Percentiles rank a stretch among this genome's conserved stretches.
These are phyloP conservation scores for Leucoma salicis DNA, from an alignment of 2,888 invertebrate species.

Conservation along the genomic window DNA sequence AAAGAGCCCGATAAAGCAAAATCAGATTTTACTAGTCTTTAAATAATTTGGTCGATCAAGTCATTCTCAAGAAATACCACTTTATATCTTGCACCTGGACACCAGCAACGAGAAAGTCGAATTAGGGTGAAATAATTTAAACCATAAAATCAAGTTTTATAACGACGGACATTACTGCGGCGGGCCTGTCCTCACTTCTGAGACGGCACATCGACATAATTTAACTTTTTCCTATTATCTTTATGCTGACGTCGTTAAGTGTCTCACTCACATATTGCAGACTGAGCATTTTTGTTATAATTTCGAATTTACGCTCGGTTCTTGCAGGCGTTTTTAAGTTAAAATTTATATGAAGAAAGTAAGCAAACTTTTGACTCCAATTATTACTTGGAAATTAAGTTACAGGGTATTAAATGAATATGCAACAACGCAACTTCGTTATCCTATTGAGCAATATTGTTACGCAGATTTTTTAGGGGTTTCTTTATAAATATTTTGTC, in stretches of 20 bases:
- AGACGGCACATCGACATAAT: conserved; percentile 76
- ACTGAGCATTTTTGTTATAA: conserved; percentile 57
- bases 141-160: conserved; percentile 79
- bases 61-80: conserved; percentile 59
- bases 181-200: conserved; percentile 31
- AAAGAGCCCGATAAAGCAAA: too few species aligned
- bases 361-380: conserved; percentile 29
- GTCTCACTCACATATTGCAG: conserved; percentile 64
- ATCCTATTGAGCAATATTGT: too few species aligned
- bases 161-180: conserved; percentile 54
- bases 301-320: conserved; percentile 38
- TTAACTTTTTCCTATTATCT: conserved; percentile 82
- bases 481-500: conserved; percentile 12
- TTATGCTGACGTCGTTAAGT: conserved; percentile 76
- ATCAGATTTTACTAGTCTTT: too few species aligned
- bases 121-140: conserved; percentile 74
- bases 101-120: conserved; percentile 57
- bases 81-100: conserved; percentile 74
- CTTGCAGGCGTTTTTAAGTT: conserved; percentile 34
- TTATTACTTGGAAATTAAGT: conserved; percentile 33
- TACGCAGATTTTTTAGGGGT: too few species aligned
- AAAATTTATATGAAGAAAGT: conserved; percentile 28
- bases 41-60: too few species aligned
- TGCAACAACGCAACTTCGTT: conserved; percentile 16
- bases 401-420: conserved; percentile 12